Evolutionary conservation across 2,797 vertebrate species (phyloP), one percentile per base, ranked within the genome.

Genomic region (Zenarchopterus dispar): DNA sequence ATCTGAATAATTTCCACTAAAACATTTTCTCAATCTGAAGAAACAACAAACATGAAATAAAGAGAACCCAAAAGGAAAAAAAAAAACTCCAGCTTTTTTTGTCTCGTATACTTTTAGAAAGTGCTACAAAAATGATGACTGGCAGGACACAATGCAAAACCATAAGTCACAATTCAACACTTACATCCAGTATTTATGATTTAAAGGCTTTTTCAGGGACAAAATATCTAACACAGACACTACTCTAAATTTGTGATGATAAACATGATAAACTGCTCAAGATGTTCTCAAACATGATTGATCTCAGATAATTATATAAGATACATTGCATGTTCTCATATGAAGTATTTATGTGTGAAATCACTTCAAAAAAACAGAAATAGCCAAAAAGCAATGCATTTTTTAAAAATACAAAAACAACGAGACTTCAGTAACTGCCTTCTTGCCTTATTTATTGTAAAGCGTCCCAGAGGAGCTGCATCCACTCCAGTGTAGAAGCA

Each of bases 401-500:
- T 47, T 5, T 44, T 8, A 43, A 42, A 43, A 42, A 28, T 18
- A 52, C 5, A 50, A 31, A 10, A 45, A n/a, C 56, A 75, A 23
- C 43, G 17, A 41, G 44, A 45, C 46, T 8, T 62, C 15, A 61
- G 41, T 21, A 59, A 50, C 39, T 57, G 19, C 68, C 43, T 53
- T 22, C 2, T 64, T 22, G 24, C 54, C 26, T 57, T 8, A 77
- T 73, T 80, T 67, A 78, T 47, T 47, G 6, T 59, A 8, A 48
- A 56, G 36, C 9, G n/a, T 77, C 53, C 55, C 56, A 51, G 7
- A 62, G 46, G 54, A 22, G 16, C 36, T 59, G 53, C 48, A 57
- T 48, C 67, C 47, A 36, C 10, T n/a, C 28, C 67, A 56, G 62
- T 51, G 42, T 33, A 80, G 84, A 78, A 19, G 76, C 67, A 83